Evolutionary conservation across 92 coral and sea anemone genomes (phyloP).

Genomic region (Umimayanthus kanabou): DNA sequence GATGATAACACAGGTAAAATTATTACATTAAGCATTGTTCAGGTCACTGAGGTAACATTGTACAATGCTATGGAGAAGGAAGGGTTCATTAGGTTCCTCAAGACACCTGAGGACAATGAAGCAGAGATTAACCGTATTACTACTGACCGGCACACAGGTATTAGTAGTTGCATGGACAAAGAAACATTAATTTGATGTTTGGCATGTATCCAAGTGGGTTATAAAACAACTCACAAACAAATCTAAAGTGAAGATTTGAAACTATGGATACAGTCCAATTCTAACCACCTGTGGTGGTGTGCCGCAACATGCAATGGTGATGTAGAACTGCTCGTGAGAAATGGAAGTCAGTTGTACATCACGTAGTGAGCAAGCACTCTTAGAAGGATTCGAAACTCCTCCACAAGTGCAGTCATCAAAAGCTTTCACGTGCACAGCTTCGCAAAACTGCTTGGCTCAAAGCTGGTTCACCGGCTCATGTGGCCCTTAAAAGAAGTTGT

Average conservation of each 20-base stretch:
- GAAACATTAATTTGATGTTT: constrained; percentile 67
- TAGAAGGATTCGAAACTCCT: constrained; percentile 44
- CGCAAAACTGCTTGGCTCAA: constrained; percentile 55
- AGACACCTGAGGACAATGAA: neutral
- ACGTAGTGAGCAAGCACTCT: constrained; percentile 46
- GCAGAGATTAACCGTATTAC: constrained; percentile 9
- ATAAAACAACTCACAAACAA: constrained; percentile 58
- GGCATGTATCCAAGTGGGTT: constrained; percentile 69
- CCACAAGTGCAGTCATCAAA: constrained; percentile 53
- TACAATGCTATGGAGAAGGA: constrained; percentile 68
- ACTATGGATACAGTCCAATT: constrained; percentile 59
- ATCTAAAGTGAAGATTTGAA: constrained; percentile 49
- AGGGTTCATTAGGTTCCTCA: constrained; percentile 52
- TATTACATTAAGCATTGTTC: constrained; percentile 51
- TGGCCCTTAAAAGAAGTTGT: constrained; percentile 64
- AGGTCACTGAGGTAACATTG: constrained; percentile 65
- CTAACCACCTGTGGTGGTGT: constrained; percentile 72
- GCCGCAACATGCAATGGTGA: constrained; percentile 62
- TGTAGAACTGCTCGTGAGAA: constrained; percentile 52
- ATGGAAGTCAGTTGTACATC: constrained; percentile 58
- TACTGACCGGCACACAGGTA: constrained; percentile 57
- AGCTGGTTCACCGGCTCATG: constrained; percentile 51
- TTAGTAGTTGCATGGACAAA: constrained; percentile 54
- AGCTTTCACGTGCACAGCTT: constrained; percentile 38
- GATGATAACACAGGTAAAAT: constrained; percentile 53